These are phyloP conservation scores for Sinhomidia bicolor DNA, from an alignment of 2,888 invertebrate species.

Conservation along the genomic window DNA sequence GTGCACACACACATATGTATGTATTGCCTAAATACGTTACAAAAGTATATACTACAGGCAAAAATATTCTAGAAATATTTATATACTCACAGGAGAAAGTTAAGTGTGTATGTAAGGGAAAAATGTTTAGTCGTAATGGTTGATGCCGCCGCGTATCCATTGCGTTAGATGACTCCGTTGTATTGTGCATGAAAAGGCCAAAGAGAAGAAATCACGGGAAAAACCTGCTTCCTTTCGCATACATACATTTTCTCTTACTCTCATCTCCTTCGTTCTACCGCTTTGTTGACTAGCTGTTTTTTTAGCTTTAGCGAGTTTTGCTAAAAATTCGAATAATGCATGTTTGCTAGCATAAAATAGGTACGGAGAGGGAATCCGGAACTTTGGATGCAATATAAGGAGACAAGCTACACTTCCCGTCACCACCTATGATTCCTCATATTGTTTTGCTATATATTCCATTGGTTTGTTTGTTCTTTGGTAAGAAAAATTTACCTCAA, in stretches of 20 bases:
- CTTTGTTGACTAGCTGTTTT: constrained; percentile 12
- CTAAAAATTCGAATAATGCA: constrained; percentile 16
- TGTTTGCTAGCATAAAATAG: not conserved
- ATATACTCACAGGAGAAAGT: not conserved
- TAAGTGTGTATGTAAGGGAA: not conserved
- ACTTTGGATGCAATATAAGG: constrained; percentile 62
- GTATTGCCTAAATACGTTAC: not conserved
- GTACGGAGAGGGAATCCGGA: constrained; percentile 37
- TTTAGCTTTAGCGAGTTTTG: constrained; percentile 29
- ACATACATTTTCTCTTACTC: no score
- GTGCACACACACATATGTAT: not conserved
- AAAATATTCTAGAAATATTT: not conserved
- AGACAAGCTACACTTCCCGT: constrained; percentile 66
- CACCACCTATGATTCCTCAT: constrained; percentile 67
- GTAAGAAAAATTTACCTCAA: constrained; percentile 5
- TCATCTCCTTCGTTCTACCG: not conserved
- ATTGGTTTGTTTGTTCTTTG: constrained; percentile 6
- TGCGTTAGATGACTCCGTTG: not conserved
- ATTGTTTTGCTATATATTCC: constrained; percentile 58
- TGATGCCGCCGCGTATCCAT: not conserved
- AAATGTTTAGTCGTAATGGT: constrained; percentile 23
- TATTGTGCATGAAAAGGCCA: not conserved
- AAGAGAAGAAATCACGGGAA: constrained; percentile 55
- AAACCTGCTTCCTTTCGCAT: constrained; percentile 65
- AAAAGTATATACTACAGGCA: no score